These are phyloP conservation scores for Tholera decimalis DNA, from an alignment of 2,888 invertebrate genomes.

Conservation along the genomic window DNA sequence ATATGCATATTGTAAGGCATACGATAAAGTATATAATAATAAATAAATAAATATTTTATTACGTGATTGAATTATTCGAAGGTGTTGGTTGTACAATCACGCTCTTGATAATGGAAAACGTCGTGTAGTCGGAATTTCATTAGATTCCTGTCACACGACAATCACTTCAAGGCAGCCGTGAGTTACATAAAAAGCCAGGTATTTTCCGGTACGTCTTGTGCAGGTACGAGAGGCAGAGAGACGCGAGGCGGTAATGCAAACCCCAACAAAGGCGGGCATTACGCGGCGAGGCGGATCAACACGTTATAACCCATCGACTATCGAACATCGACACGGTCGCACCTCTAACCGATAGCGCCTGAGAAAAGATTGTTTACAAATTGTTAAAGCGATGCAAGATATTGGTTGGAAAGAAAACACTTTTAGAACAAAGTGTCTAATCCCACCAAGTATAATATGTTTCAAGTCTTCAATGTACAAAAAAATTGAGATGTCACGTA, in stretches of 20 bases:
- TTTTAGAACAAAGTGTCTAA: neutral
- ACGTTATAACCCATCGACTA: slow-evolving; percentile 37
- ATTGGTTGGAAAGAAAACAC: neutral
- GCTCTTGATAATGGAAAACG: slow-evolving; percentile 9
- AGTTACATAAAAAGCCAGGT: slow-evolving; percentile 38
- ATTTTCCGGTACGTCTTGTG: slow-evolving; percentile 36
- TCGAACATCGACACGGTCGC: slow-evolving; percentile 26
- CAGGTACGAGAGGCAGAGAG: slow-evolving; percentile 23
- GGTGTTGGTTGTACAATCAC: neutral
- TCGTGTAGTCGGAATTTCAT: slow-evolving; percentile 32
- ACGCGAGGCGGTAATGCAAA: slow-evolving; percentile 33
- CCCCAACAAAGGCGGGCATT: slow-evolving; percentile 47
- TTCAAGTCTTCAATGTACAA: no score
- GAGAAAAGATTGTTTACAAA: slow-evolving; percentile 24
- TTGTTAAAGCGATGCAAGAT: slow-evolving; percentile 10
- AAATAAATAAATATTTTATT: neutral
- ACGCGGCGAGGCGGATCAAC: slow-evolving; percentile 36
- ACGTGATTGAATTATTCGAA: neutral
- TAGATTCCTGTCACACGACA: slow-evolving; percentile 34
- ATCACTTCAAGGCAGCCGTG: slow-evolving; percentile 23
- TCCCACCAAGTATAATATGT: neutral
- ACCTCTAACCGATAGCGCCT: slow-evolving; percentile 6
- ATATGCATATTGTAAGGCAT: no score
- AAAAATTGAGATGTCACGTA: no score
- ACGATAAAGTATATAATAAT: no score